Conservation (phyloP, 37 sponge, comb jelly and placozoan genomes). For the Ianthella basta region DNA sequence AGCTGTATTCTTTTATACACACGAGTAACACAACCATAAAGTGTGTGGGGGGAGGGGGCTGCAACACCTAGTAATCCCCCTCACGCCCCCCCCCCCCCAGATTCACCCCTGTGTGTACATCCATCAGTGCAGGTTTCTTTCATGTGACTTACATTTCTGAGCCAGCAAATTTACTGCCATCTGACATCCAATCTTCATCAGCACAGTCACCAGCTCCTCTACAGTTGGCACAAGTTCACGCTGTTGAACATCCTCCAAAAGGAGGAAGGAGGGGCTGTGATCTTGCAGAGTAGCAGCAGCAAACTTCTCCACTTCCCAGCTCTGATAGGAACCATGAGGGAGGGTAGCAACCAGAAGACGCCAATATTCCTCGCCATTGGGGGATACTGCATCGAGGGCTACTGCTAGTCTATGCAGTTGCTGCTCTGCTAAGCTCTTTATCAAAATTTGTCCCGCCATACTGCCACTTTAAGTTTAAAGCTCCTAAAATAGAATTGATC, state of each 20-base stretch:
- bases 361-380: background rate
- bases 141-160: background rate
- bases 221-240: background rate
- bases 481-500: no score
- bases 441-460: no score
- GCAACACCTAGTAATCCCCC: no score
- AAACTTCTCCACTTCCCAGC: constrained; percentile 1
- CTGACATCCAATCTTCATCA: background rate
- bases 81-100: background rate
- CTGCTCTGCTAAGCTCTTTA: background rate
- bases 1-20: no score
- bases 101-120: background rate
- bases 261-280: background rate
- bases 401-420: background rate
- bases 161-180: background rate
- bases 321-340: background rate
- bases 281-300: background rate
- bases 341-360: background rate
- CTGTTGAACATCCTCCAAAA: background rate
- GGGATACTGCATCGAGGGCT: background rate
- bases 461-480: no score
- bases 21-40: no score
- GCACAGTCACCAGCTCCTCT: background rate
- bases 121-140: background rate
- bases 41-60: no score